Conservation (phyloP, 2,113 vertebrate species). For the Callospermophilus lateralis region DNA sequence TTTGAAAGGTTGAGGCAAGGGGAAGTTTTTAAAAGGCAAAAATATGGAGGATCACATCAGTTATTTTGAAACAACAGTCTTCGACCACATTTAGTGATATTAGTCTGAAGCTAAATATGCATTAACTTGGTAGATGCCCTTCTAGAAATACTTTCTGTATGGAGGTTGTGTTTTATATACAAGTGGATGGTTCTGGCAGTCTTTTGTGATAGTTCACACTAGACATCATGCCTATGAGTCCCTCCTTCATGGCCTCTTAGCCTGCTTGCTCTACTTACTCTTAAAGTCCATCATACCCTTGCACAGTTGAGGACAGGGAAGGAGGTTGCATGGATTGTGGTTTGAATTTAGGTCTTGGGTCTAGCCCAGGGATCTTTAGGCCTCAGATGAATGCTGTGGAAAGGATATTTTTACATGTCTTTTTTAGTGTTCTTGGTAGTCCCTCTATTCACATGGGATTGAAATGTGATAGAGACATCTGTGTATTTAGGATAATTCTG, state of each 20-base stretch:
- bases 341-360: neutral
- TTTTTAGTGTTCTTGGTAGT: neutral
- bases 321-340: neutral
- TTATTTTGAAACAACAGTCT: neutral
- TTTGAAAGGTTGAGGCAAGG: neutral
- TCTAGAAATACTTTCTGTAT: neutral
- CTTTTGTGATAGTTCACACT: neutral
- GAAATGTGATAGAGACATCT: neutral
- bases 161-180: neutral
- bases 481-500: conserved; percentile 29
- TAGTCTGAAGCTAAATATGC: neutral
- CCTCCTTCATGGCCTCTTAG: neutral
- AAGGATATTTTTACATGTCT: neutral
- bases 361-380: neutral
- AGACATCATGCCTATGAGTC: neutral
- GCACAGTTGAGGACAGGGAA: neutral
- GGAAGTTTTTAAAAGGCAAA: neutral
- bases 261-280: neutral
- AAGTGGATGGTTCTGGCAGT: neutral
- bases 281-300: neutral
- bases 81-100: neutral
- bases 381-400: neutral
- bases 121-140: too few species aligned
- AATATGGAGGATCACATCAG: neutral
- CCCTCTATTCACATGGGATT: neutral